These are phyloP conservation scores for Chironomus tentans DNA, from an alignment of 2,888 invertebrate genomes.

Conservation along the genomic window DNA sequence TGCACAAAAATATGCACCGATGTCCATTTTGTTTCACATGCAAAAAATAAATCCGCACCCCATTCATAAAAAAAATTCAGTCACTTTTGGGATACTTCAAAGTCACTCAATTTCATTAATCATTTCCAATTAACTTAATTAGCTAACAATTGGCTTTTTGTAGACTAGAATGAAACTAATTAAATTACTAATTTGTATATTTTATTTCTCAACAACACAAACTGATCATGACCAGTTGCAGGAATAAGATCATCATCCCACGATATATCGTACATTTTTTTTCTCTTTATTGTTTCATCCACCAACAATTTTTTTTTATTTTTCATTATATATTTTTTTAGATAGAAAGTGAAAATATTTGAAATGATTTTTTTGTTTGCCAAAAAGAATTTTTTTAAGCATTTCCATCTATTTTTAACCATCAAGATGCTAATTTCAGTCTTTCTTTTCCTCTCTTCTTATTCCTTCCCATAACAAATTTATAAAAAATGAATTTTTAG, in stretches of 20 bases:
- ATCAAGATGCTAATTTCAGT: background rate
- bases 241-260: background rate
- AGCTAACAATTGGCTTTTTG: background rate
- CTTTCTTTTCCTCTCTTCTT: background rate
- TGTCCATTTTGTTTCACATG: background rate
- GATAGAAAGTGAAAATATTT: constrained; percentile 14
- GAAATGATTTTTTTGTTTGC: constrained; percentile 18
- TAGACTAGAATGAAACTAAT: background rate
- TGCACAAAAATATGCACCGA: background rate
- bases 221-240: background rate
- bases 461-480: background rate
- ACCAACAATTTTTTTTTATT: constrained; percentile 13
- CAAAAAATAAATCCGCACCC: background rate
- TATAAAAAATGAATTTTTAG: constrained; percentile 42
- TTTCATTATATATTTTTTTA: constrained; percentile 27
- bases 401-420: no score
- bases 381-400: constrained; percentile 7
- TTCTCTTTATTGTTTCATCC: background rate
- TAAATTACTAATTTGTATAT: background rate
- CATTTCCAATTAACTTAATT: background rate
- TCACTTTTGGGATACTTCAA: background rate
- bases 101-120: background rate
- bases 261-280: background rate
- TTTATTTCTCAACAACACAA: background rate
- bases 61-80: no score